These are phyloP conservation scores for Centropyge bicolor DNA, from an alignment of 2,797 vertebrate species.

Conservation along the genomic window DNA sequence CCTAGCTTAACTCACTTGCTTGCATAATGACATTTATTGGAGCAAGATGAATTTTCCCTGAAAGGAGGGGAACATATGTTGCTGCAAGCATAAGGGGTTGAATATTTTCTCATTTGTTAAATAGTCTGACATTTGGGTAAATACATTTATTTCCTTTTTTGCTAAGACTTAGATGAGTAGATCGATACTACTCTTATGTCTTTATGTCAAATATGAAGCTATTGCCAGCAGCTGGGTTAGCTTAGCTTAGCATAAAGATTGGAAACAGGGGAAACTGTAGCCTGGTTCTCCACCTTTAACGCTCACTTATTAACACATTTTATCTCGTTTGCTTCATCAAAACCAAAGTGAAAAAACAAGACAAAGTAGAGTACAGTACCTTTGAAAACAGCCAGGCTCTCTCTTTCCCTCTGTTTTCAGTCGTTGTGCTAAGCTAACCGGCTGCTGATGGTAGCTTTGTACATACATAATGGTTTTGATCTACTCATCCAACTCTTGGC, in stretches of 20 bases:
- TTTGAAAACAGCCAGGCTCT: neutral
- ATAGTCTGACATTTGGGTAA: neutral
- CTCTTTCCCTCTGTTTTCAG: neutral
- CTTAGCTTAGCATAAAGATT: slow-evolving; percentile 10
- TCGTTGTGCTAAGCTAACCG: slow-evolving; percentile 2
- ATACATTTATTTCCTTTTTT: neutral
- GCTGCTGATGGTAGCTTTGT: neutral
- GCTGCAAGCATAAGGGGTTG: neutral
- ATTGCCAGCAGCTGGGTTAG: neutral
- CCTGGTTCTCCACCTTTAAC: neutral
- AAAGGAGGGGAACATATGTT: neutral
- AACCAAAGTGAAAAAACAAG: neutral
- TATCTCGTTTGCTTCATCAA: neutral
- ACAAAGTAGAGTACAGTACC: neutral
- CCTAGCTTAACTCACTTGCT: neutral
- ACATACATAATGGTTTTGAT: neutral
- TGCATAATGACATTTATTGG: neutral
- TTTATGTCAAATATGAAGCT: neutral
- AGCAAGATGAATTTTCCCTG: neutral
- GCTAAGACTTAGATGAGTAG: neutral
- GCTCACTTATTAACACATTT: neutral
- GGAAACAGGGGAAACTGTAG: neutral
- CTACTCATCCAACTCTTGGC: neutral
- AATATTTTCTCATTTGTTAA: neutral
- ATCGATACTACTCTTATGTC: neutral